Base-by-base conservation (phyloP, 37 sponge, comb jelly and placozoan species). In the Beroe ovata region DNA sequence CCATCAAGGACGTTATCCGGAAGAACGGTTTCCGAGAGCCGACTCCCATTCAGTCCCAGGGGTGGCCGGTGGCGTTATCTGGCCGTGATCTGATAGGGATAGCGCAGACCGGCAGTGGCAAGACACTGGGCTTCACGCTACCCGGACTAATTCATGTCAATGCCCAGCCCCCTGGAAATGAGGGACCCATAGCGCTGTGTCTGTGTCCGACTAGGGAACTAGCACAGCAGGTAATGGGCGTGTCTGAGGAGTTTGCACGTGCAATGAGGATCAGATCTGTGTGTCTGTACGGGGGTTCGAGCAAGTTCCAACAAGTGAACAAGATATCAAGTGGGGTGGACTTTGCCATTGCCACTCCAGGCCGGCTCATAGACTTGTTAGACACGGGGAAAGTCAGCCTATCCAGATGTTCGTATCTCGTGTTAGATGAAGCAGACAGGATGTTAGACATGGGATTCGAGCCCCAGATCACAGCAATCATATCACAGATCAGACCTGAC, bases 371-470 rank as follows among this genome's bases (percentile, higher is more conserved):
- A 26, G 99, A 98, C 89, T 92, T 98, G 60, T 91, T 98, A 0
- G 95, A 98, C 40, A 81, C 92, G 0, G 92, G 92, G 33, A 94
- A 96, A 88, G 92, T 92, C 28, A 95, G 91, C 89, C 39, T 98
- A 64, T 90, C 64, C 8, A 39, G 96, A 29, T 95, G 96, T 91
- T 93, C 93, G 20, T 98, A 95, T 64, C 88, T 98, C 64, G 96
- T 95, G 2, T 25, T 98, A 38, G 99, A 98, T 64, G 99, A 98
- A 64, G 99, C 99, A 40, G 99, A 98, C 71, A 39, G 99, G 0
- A 96, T 98, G 96, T 66, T 98, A 71, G 99, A 98, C 91, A 94
- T 98, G 95, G 99, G 99, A 6, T 96, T 98, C 89, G 96, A 96
- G 64, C 95, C 95, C 28, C 96, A 94, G 88, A 95, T 98, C 38